Evolutionary conservation across 2,113 vertebrate genomes (phyloP).

Genomic region (Sinocyclocheilus anshuiensis): DNA sequence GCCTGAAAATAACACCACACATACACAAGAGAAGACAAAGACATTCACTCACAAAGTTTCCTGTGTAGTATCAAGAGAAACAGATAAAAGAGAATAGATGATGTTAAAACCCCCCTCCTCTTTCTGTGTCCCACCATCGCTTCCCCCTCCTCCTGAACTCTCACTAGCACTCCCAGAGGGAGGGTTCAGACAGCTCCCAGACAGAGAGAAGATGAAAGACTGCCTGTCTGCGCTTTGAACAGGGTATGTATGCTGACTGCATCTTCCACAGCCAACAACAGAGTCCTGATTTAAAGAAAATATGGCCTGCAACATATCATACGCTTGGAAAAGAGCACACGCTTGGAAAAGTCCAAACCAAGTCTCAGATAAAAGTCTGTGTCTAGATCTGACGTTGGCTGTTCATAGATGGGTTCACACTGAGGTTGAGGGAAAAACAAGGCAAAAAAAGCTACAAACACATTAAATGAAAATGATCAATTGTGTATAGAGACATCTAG

Average conservation of each 20-base stretch:
- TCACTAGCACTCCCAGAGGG: slow-evolving; percentile 64
- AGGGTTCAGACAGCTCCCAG: slow-evolving; percentile 51
- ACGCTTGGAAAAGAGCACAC: slow-evolving; percentile 5
- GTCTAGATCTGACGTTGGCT: background rate
- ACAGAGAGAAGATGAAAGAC: slow-evolving; percentile 58
- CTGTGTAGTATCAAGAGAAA: slow-evolving; percentile 44
- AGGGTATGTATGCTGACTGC: slow-evolving; percentile 41
- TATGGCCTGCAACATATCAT: background rate
- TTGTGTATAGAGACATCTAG: slow-evolving; percentile 23
- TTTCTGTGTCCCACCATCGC: slow-evolving; percentile 29
- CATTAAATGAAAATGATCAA: background rate
- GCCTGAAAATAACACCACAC: background rate
- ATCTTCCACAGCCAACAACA: slow-evolving; percentile 49
- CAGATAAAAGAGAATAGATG: slow-evolving; percentile 59
- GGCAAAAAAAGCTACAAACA: background rate
- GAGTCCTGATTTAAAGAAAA: slow-evolving; percentile 40
- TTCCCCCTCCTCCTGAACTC: slow-evolving; percentile 60
- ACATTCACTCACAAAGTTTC: background rate
- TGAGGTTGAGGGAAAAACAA: background rate
- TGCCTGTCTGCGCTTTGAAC: slow-evolving; percentile 55
- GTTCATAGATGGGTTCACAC: background rate
- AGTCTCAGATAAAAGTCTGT: slow-evolving; percentile 6
- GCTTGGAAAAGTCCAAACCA: slow-evolving; percentile 11
- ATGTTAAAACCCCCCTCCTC: slow-evolving; percentile 42
- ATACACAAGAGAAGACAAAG: slow-evolving; percentile 32